Percentiles rank a stretch among this genome's conserved stretches.
These are phyloP conservation scores for Phaenicophaeus curvirostris DNA, from an alignment of 2,797 vertebrate genomes.

Conservation along the genomic window DNA sequence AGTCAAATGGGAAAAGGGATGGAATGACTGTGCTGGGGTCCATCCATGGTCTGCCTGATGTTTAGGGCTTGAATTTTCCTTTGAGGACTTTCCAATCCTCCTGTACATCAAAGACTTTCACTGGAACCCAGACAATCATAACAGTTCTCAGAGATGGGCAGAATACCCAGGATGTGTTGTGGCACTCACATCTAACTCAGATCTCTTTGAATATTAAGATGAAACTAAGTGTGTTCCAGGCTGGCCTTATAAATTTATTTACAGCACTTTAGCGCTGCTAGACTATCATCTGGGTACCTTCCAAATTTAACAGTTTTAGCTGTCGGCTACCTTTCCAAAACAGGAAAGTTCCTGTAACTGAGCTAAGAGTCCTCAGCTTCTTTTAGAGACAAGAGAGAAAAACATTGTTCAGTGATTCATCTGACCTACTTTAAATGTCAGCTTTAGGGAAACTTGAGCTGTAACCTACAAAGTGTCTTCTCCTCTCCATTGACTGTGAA, in stretches of 20 bases:
- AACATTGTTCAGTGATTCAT: conserved; percentile 50
- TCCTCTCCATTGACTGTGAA: conserved; percentile 13
- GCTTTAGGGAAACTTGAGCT: background rate
- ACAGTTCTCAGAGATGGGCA: background rate
- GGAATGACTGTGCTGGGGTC: background rate
- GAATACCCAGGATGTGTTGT: background rate
- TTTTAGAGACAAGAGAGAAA: conserved; percentile 42
- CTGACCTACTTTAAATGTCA: conserved; percentile 53
- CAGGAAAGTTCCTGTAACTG: conserved; percentile 34
- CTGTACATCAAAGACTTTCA: background rate
- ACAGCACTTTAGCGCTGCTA: background rate
- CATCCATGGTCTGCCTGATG: background rate
- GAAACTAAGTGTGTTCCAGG: background rate
- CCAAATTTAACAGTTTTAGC: conserved; percentile 45
- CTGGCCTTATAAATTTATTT: conserved; percentile 21
- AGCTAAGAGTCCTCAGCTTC: conserved; percentile 29
- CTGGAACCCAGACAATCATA: background rate
- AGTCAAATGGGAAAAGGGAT: background rate
- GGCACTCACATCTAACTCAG: background rate
- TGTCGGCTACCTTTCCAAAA: conserved; percentile 49
- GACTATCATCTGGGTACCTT: background rate
- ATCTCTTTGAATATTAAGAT: conserved; percentile 7
- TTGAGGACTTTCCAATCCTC: background rate
- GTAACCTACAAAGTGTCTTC: background rate
- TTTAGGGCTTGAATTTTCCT: background rate